Conservation (phyloP, 2,113 vertebrate genomes). For the Mus spicilegus region DNA sequence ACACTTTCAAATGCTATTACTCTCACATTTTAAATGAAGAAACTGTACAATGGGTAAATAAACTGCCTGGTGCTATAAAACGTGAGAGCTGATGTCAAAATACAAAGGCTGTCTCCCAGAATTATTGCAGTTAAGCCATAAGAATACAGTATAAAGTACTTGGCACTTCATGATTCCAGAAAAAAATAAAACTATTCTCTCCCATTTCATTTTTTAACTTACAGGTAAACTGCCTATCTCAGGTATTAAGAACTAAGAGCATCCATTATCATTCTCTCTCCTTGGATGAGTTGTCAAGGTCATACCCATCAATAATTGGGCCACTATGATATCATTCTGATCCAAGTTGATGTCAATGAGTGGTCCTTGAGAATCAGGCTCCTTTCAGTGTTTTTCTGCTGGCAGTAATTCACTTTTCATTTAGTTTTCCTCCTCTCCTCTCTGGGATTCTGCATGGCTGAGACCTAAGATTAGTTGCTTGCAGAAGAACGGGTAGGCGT, state of each 20-base stretch:
- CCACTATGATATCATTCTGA: neutral
- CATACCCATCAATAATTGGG: neutral
- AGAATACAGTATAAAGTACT: neutral
- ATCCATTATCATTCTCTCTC: neutral
- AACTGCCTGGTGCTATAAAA: neutral
- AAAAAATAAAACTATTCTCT: neutral
- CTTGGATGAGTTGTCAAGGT: neutral
- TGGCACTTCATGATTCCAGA: neutral
- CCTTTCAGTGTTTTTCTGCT: constrained; percentile 31
- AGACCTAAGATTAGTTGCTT: constrained; percentile 75
- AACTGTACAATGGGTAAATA: neutral
- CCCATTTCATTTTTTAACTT: constrained; percentile 37
- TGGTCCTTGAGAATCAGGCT: neutral
- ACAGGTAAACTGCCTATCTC: neutral
- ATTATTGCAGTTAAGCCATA: neutral
- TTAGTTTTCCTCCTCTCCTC: constrained; percentile 34
- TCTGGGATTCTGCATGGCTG: constrained; percentile 39
- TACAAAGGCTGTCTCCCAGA: neutral
- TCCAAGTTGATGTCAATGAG: neutral
- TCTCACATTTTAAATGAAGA: neutral
- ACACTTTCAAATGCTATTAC: neutral
- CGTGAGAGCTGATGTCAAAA: neutral
- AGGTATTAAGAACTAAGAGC: neutral
- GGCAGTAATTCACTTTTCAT: constrained; percentile 48
- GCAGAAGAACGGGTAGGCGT: constrained; percentile 57